Evolutionary conservation across 1,140 invertebrate genomes (phyloP).

Genomic region (Drosophila kohkoa): DNA sequence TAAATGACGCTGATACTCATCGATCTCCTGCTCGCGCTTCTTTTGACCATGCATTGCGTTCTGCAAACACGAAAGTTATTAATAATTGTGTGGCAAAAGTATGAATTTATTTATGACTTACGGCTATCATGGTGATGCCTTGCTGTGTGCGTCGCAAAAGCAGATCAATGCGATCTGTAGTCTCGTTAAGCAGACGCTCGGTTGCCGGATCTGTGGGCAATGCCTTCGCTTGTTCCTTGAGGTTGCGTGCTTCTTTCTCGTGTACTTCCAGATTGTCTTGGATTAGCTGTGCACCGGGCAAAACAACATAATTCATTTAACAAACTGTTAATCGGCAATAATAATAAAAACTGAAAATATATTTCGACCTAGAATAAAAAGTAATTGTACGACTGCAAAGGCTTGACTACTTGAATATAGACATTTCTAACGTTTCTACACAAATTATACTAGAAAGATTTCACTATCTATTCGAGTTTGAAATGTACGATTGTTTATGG

Average conservation of each 20-base stretch:
- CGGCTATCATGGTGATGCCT: slow-evolving; percentile 82
- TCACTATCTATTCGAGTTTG: slow-evolving; percentile 27
- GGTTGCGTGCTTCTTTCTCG: slow-evolving; percentile 66
- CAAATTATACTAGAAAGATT: slow-evolving; percentile 18
- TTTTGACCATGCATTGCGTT: slow-evolving; percentile 86
- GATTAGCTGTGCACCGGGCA: slow-evolving; percentile 70
- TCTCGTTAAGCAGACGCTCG: slow-evolving; percentile 77
- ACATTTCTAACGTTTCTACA: not conserved
- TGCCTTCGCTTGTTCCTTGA: slow-evolving; percentile 64
- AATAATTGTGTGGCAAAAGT: too few relatives aligned
- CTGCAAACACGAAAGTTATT: slow-evolving; percentile 56
- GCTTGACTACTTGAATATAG: slow-evolving; percentile 44
- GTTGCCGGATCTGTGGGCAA: slow-evolving; percentile 76
- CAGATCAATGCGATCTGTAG: slow-evolving; percentile 76
- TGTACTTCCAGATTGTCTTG: slow-evolving; percentile 81
- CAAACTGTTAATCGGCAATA: slow-evolving; percentile 16
- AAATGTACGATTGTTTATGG: slow-evolving; percentile 75
- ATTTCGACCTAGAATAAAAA: slow-evolving; percentile 36
- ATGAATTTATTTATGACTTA: slow-evolving; percentile 36
- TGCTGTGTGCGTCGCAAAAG: slow-evolving; percentile 78
- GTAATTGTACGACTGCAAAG: slow-evolving; percentile 38
- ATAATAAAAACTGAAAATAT: slow-evolving; percentile 7
- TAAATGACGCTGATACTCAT: slow-evolving; percentile 87
- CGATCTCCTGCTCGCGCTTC: slow-evolving; percentile 86
- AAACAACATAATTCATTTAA: slow-evolving; percentile 10